Conservation (phyloP, 2,888 invertebrate species). For the Eupeodes luniger region DNA sequence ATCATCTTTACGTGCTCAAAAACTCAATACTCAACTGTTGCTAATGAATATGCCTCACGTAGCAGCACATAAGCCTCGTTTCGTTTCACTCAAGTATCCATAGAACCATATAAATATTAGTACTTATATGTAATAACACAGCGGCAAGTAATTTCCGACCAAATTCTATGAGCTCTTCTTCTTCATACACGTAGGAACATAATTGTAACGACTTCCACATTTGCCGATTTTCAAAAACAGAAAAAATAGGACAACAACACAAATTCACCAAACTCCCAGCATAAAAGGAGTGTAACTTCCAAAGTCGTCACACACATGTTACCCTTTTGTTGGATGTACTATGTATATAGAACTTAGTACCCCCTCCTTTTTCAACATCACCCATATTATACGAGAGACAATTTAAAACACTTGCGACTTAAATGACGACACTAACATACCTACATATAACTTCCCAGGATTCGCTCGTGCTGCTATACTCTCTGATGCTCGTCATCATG, state of each 20-base stretch:
- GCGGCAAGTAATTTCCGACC: slow-evolving; percentile 50
- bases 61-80: slow-evolving; percentile 1
- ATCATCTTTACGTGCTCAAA: slow-evolving; percentile 21
- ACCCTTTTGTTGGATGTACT: slow-evolving; percentile 38
- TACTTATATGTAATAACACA: slow-evolving; percentile 49
- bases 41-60: slow-evolving; percentile 43
- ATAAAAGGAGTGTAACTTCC: slow-evolving; percentile 15
- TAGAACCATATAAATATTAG: slow-evolving; percentile 18
- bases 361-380: neutral
- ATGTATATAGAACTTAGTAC: neutral
- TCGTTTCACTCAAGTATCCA: neutral
- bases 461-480: neutral
- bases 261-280: neutral
- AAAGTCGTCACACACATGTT: slow-evolving; percentile 65
- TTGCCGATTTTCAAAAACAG: slow-evolving; percentile 51
- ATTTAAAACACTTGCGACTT: slow-evolving; percentile 72
- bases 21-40: slow-evolving; percentile 32
- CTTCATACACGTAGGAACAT: slow-evolving; percentile 46
- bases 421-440: slow-evolving; percentile 34
- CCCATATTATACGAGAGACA: slow-evolving; percentile 46
- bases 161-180: slow-evolving; percentile 46
- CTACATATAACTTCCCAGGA: neutral
- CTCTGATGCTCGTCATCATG: slow-evolving; percentile 2
- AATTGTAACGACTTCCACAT: slow-evolving; percentile 72
- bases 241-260: slow-evolving; percentile 15